Evolutionary conservation across 1,140 invertebrate species (phyloP).

Genomic region (Galendromus occidentalis): DNA sequence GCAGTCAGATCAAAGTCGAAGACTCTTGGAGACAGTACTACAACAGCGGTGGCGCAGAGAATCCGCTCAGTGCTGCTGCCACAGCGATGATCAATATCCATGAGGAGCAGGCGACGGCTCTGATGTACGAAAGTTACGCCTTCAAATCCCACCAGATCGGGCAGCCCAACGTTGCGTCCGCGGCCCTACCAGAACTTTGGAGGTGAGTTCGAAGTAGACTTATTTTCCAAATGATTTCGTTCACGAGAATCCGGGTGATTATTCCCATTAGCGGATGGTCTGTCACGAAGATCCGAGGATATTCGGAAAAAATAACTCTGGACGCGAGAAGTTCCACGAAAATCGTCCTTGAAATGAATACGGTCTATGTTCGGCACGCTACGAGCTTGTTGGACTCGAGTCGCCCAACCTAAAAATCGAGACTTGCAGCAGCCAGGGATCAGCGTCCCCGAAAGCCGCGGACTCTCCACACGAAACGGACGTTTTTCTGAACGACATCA

Average conservation of each 20-base stretch:
- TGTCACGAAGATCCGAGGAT: too few species aligned
- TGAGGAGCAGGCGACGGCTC: neutral
- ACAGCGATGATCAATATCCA: conserved; percentile 4
- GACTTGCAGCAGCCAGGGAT: neutral
- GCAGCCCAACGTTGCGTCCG: neutral
- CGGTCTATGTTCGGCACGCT: too few species aligned
- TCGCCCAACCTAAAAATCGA: neutral
- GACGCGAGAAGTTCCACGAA: too few species aligned
- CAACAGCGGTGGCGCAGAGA: neutral
- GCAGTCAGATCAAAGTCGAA: neutral
- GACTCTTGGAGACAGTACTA: conserved; percentile 1
- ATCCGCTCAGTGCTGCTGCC: neutral
- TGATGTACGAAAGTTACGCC: conserved; percentile 1
- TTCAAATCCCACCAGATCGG: neutral
- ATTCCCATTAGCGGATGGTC: too few species aligned
- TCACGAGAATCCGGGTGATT: too few species aligned
- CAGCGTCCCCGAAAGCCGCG: neutral
- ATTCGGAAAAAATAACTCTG: too few species aligned
- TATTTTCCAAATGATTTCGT: too few species aligned
- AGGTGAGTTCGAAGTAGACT: neutral
- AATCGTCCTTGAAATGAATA: too few species aligned
- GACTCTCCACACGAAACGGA: neutral
- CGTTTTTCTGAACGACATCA: neutral
- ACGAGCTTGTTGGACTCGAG: too few species aligned
- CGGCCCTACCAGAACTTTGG: neutral